Evolutionary conservation across 2,113 vertebrate species (phyloP).

Genomic region (Xenus cinereus): DNA sequence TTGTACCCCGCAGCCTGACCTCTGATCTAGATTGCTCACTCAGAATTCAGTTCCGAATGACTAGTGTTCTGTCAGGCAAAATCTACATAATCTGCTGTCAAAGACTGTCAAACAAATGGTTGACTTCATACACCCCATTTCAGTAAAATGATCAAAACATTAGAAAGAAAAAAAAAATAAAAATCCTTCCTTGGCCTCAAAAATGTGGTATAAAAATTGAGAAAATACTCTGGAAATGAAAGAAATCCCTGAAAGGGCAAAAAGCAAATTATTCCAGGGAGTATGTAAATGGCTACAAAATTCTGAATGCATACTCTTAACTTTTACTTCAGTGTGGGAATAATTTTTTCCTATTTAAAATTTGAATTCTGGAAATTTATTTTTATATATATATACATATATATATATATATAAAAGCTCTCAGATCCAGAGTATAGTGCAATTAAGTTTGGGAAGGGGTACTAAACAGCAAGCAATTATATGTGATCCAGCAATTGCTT

Average conservation of each 20-base stretch:
- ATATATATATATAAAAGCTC: not conserved
- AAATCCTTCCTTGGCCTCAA: not conserved
- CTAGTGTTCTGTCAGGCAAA: constrained; percentile 61
- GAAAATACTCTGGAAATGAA: not conserved
- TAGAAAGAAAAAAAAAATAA: constrained; percentile 19
- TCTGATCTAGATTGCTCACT: constrained; percentile 59
- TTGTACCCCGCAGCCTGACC: constrained; percentile 58
- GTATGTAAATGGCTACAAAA: not conserved
- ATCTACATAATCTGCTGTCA: constrained; percentile 78
- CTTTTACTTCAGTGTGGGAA: not conserved
- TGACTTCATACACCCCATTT: constrained; percentile 70
- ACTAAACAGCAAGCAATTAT: not conserved
- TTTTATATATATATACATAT: not conserved
- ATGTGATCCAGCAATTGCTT: not conserved
- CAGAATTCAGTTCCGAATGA: constrained; percentile 64
- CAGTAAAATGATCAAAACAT: constrained; percentile 71
- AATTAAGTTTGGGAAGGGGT: not conserved
- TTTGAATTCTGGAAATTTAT: not conserved
- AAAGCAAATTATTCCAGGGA: not conserved
- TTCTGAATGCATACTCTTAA: not conserved
- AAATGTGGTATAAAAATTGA: not conserved
- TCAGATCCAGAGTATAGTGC: not conserved
- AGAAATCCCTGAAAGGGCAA: not conserved
- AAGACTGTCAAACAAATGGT: constrained; percentile 74
- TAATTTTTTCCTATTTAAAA: not conserved